Evolutionary conservation across 2,888 invertebrate genomes (phyloP), one percentile per base, ranked within the genome.

Genomic region (Megastigmus dorsalis): DNA sequence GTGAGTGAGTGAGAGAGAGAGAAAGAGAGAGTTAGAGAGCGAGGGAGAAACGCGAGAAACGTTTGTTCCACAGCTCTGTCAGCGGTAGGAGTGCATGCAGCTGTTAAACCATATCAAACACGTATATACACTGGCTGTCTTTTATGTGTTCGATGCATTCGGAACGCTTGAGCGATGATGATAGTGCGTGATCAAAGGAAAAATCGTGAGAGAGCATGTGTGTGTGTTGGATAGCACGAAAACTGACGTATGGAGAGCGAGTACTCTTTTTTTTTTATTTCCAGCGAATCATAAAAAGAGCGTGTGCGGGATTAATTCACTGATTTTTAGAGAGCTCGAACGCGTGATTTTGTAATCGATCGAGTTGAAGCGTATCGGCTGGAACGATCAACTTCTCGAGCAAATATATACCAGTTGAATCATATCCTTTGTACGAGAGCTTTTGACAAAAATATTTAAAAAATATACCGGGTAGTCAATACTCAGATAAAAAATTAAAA

Each of bases 61-160:
- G 41, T 55, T 67, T 30, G 43, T 66, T 57, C 30, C 55, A 33
- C 55, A 55, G 23, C 41, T 63, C 72, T 70, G 65, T 73, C 66
- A 72, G 73, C 76, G 78, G 77, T 79, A 75, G 74, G 75, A 66
- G 73, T 76, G 75, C 77, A 79, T 77, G 74, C 73, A 77, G 74
- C 67, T 72, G 67, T 28, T 67, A 48, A n/a, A n/a, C n/a, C n/a
- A n/a, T n/a, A n/a, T n/a, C n/a, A n/a, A n/a, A n/a, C n/a, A n/a
- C n/a, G n/a, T n/a, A n/a, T n/a, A n/a, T n/a, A n/a, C n/a, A n/a
- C n/a, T n/a, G n/a, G n/a, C n/a, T n/a, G n/a, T n/a, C n/a, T n/a
- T n/a, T n/a, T n/a, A n/a, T n/a, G n/a, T n/a, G n/a, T 62, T 43
- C 45, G 62, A 28, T 48, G 62, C 45, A 48, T 20, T 45, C 26